Base-by-base conservation (phyloP, 2,888 invertebrate genomes). In the Ctena decussata region DNA sequence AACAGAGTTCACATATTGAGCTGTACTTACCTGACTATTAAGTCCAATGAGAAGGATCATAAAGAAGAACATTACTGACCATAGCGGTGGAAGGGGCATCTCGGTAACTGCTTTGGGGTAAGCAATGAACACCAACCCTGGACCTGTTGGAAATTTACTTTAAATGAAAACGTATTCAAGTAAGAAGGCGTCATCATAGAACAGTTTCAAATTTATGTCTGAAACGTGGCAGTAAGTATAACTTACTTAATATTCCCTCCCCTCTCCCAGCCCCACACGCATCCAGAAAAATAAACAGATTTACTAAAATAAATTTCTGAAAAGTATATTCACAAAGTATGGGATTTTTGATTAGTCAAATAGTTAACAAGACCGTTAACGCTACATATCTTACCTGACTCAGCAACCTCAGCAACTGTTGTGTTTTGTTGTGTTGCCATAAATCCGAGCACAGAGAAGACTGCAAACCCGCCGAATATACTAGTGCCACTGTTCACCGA, bases 401-500 rank as follows among this genome's bases (percentile, higher is more conserved):
- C 79, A 2, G 81, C 86, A 0, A 86, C 86, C 6, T 81, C 73
- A 15, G 57, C 60, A 39, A 86, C 73, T 8, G 80, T 75, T 0
- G 82, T 46, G 46, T 79, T 76, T 27, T 86, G 83, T 72, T 78
- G 69, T 37, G 46, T 75, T 0, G 84, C 78, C 84, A 84, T 86
- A 46, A 84, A 84, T 5, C 84, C 84, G 0, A 86, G 81, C 3
- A 86, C 75, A 32, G 82, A 86, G 49, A 86, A 86, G 0, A 86
- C 83, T 8, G 70, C 81, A 37, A 86, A 72, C 0, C 86, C 81
- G 15, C 80, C 79, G 2, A 84, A 37, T 6, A 83, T 1, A 74
- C 84, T 87, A 2, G 91, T 91, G 12, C 85, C 74, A 37, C 84
- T 87, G 71, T 91, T 91, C 12, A 91, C 60, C 0, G 70, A 41